phyloP scores from a whole-genome alignment of 2,113 vertebrate species.

The Callionymus lyra region DNA sequence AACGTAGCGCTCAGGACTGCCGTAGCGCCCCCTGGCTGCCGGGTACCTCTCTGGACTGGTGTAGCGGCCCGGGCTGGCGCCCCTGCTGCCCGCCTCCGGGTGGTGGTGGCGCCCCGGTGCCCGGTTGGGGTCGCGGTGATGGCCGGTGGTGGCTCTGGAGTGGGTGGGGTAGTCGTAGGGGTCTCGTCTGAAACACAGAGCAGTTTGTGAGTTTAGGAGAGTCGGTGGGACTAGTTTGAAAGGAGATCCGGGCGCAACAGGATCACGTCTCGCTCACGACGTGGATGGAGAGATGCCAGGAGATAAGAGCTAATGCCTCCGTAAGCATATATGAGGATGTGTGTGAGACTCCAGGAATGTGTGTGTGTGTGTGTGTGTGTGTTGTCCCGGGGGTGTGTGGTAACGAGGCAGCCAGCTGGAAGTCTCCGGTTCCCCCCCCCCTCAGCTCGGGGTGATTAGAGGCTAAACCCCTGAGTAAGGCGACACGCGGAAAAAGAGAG shows the following conservation, averaged over 20 bases:
- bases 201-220: not conserved
- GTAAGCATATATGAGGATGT: constrained; percentile 49
- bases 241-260: constrained; percentile 35
- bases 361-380: constrained; percentile 15
- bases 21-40: not conserved
- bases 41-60: constrained; percentile 21
- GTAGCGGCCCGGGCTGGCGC: constrained; percentile 56
- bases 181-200: constrained; percentile 50
- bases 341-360: too few species aligned
- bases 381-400: constrained; percentile 36
- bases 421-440: constrained; percentile 52
- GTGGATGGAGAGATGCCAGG: constrained; percentile 54
- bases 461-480: constrained; percentile 54
- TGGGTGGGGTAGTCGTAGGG: constrained; percentile 47
- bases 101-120: constrained; percentile 63
- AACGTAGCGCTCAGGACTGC: constrained; percentile 27
- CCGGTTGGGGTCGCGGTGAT: constrained; percentile 34
- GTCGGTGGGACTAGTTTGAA: constrained; percentile 20
- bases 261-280: constrained; percentile 27
- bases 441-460: constrained; percentile 55
- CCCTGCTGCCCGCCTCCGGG: constrained; percentile 25
- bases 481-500: constrained; percentile 26
- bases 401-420: constrained; percentile 62
- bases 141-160: constrained; percentile 22
- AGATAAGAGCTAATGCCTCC: constrained; percentile 54